phyloP scores from a whole-genome alignment of 2,797 vertebrate genomes.

The Phoeniculus purpureus region DNA sequence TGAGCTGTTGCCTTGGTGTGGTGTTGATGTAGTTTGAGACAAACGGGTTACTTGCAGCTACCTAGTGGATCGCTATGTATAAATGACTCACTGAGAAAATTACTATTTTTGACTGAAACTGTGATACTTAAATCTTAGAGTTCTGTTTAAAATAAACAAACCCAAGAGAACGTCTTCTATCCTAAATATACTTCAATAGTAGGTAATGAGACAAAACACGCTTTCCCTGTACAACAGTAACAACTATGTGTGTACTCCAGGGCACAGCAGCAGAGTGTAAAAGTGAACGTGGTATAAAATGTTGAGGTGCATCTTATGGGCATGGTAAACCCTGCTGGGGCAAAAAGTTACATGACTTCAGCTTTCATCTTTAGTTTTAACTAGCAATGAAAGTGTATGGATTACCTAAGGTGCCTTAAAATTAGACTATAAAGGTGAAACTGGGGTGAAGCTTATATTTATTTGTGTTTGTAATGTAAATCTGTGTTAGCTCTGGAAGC shows the following conservation, averaged over 20 bases:
- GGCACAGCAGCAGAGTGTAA: not conserved
- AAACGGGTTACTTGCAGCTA: not conserved
- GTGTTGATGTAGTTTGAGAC: not conserved
- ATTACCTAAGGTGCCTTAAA: not conserved
- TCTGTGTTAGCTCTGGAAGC: not conserved
- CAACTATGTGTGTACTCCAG: rapidly evolving
- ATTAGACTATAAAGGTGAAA: not conserved
- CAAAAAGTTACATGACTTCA: not conserved
- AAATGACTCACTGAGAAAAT: not conserved
- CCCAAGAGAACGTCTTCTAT: not conserved
- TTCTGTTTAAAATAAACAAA: not conserved
- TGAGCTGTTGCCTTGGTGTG: not conserved
- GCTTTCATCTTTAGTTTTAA: not conserved
- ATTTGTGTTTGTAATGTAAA: not conserved
- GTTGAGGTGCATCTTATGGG: not conserved
- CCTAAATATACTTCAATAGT: not conserved
- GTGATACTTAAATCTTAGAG: not conserved
- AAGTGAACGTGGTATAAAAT: not conserved
- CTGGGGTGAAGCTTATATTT: not conserved
- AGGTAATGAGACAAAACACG: not conserved
- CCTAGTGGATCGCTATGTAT: not conserved
- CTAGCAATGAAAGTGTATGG: not conserved
- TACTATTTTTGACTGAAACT: not conserved
- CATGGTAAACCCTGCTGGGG: not conserved
- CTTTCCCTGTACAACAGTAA: not conserved